Conservation (phyloP, 2,797 vertebrate species). For the Propithecus perrieri region DNA sequence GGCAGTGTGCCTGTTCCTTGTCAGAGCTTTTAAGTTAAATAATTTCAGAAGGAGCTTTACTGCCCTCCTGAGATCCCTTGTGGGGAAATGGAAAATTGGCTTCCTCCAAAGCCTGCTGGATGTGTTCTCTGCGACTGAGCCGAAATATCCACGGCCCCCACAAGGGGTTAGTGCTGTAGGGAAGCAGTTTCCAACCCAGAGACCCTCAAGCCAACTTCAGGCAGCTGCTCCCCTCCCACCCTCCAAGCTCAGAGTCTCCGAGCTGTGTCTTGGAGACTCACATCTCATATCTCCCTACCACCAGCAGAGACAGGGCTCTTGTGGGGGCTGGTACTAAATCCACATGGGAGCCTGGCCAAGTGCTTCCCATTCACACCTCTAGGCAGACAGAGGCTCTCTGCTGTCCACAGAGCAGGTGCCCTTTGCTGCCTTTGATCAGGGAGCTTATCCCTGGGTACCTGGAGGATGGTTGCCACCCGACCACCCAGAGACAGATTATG, state of each 20-base stretch:
- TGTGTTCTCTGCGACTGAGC: neutral
- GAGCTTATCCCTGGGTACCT: neutral
- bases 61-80: neutral
- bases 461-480: neutral
- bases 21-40: neutral
- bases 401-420: neutral
- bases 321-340: neutral
- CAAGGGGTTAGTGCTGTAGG: accelerated
- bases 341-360: neutral
- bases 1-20: neutral
- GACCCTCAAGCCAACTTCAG: neutral
- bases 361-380: neutral
- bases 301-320: neutral
- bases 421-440: neutral
- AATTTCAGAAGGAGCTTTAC: neutral
- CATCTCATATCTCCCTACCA: neutral
- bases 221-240: neutral
- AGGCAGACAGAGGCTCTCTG: neutral
- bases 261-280: too few relatives aligned
- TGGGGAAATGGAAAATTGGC: neutral
- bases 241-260: neutral
- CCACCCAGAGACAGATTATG: neutral
- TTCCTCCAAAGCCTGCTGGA: neutral
- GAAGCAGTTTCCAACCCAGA: neutral
- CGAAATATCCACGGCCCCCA: neutral